phyloP scores from a whole-genome alignment of 2,797 vertebrate genomes.

The Fistularia tabacaria region DNA sequence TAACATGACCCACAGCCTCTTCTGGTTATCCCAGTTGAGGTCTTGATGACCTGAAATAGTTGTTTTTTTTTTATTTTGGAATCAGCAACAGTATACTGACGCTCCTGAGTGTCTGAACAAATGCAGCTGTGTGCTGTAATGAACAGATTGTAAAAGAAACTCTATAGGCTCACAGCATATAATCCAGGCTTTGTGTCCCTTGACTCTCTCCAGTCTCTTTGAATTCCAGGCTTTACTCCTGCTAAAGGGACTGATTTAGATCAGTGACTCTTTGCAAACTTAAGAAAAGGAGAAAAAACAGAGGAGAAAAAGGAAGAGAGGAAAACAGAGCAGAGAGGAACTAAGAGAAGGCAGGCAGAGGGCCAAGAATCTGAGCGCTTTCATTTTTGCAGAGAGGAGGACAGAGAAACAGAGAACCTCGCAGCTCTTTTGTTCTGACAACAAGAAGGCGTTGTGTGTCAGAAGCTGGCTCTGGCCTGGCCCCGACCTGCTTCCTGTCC shows the following conservation, averaged over 20 bases:
- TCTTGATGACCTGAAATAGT: too few relatives aligned
- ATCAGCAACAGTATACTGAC: too few relatives aligned
- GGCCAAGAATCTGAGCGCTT: slow-evolving; percentile 10
- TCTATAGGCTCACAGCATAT: neutral
- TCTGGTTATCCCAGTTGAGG: too few relatives aligned
- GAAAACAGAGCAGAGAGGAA: neutral
- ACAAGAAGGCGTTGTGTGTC: slow-evolving; percentile 16
- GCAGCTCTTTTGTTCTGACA: slow-evolving; percentile 12
- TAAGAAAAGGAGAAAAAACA: too few relatives aligned
- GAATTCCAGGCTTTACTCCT: slow-evolving; percentile 20
- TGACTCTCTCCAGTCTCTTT: slow-evolving; percentile 8
- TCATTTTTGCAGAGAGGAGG: neutral
- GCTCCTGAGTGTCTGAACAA: too few relatives aligned
- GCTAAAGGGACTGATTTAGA: slow-evolving; percentile 40
- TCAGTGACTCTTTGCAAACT: slow-evolving; percentile 1
- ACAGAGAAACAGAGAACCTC: slow-evolving; percentile 1
- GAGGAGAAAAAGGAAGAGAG: slow-evolving; percentile 12
- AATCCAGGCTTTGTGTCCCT: slow-evolving; percentile 6
- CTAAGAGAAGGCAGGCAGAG: neutral
- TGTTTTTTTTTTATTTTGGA: too few relatives aligned
- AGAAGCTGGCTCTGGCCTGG: neutral
- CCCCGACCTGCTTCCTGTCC: slow-evolving; percentile 1
- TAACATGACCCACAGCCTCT: too few relatives aligned
- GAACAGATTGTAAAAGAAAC: too few relatives aligned
- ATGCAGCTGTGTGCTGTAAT: too few relatives aligned